phyloP scores from a whole-genome alignment of 1,140 invertebrate genomes.

The Pogonus chalceus region DNA sequence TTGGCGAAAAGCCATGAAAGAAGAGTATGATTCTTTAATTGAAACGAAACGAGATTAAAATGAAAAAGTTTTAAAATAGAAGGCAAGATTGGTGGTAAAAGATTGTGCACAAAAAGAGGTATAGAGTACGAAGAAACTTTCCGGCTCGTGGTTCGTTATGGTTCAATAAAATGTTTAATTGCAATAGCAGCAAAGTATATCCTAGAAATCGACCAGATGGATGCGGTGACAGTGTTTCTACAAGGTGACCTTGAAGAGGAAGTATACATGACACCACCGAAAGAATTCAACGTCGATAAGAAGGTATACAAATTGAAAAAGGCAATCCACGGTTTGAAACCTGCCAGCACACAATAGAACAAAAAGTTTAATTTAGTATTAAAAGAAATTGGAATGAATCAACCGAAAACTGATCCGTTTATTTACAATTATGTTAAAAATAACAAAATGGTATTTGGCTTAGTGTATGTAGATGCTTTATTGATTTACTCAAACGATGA shows the following conservation, averaged over 20 bases:
- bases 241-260: conserved; percentile 31
- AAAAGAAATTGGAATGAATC: conserved; percentile 16
- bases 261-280: conserved; percentile 29
- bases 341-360: conserved; percentile 21
- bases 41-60: conserved; percentile 4
- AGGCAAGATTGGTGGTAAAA: conserved; percentile 24
- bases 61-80: neutral
- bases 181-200: conserved; percentile 23
- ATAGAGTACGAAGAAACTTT: conserved; percentile 19
- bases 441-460: conserved; percentile 16
- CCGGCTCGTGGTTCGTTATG: conserved; percentile 22
- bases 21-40: conserved; percentile 16
- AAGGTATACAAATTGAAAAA: conserved; percentile 29
- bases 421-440: conserved; percentile 20
- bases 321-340: conserved; percentile 23
- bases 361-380: conserved; percentile 12
- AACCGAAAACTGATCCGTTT: conserved; percentile 21
- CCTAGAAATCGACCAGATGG: conserved; percentile 29
- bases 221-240: conserved; percentile 31
- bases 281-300: conserved; percentile 18
- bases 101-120: conserved; percentile 21
- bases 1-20: conserved; percentile 19
- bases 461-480: conserved; percentile 34
- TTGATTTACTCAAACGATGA: conserved; percentile 23
- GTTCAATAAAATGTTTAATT: conserved; percentile 22